phyloP scores from a whole-genome alignment of 2,888 invertebrate genomes.

The Dasypogon diadema region DNA sequence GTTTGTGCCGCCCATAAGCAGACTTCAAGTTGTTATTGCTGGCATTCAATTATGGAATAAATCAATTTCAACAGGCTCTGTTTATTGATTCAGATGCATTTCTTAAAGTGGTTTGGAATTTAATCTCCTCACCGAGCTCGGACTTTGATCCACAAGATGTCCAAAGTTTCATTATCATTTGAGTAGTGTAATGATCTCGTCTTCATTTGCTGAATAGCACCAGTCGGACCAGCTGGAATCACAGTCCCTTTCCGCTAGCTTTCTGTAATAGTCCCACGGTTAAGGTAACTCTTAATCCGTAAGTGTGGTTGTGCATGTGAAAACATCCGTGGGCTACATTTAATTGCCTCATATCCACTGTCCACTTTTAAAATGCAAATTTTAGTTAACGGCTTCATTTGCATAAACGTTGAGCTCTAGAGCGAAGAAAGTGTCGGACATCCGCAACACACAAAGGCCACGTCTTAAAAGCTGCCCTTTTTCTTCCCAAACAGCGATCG shows the following conservation, averaged over 20 bases:
- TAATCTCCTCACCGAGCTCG: conserved; percentile 21
- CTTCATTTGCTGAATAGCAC: neutral
- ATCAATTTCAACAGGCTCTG: conserved; percentile 17
- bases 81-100: conserved; percentile 42
- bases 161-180: neutral
- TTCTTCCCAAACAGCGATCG: neutral
- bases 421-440: conserved; percentile 41
- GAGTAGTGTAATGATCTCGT: neutral
- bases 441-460: conserved; percentile 21
- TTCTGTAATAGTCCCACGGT: conserved; percentile 20
- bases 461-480: conserved; percentile 5
- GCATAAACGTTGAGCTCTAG: neutral
- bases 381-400: neutral
- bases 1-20: neutral
- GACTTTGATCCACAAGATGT: conserved; percentile 3
- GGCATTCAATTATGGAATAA: conserved; percentile 13
- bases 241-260: neutral
- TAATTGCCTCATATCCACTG: conserved; percentile 21
- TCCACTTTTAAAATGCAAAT: conserved; percentile 24
- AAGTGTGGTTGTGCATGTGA: neutral
- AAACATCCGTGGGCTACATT: conserved; percentile 1
- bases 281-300: conserved; percentile 40
- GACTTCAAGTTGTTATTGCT: neutral
- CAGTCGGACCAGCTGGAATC: neutral
- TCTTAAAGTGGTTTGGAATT: conserved; percentile 41